Percentiles rank a stretch among this genome's conserved stretches.
Evolutionary conservation across 2,113 vertebrate species (phyloP).

Genomic region (Leucosticte australis): DNA sequence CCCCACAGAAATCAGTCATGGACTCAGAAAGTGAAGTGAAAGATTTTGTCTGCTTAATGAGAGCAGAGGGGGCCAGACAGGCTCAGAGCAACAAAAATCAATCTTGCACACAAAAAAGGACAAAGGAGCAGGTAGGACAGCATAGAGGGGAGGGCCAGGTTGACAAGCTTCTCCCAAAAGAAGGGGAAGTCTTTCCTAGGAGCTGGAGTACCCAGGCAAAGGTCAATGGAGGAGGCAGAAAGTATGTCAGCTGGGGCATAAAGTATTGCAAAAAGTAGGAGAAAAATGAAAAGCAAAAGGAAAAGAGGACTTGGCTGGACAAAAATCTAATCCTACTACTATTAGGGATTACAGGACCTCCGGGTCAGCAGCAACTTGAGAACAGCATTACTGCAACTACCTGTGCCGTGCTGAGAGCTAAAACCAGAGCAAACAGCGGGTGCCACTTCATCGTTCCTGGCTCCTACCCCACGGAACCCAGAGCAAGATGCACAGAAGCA

Average conservation of each 20-base stretch:
- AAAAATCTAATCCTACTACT: constrained; percentile 47
- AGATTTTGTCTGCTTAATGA: not conserved
- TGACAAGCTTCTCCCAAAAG: not conserved
- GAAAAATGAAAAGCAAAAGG: not conserved
- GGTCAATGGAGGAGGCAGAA: not conserved
- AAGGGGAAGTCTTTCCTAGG: not conserved
- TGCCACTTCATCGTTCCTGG: not conserved
- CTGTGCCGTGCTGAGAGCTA: constrained; percentile 4
- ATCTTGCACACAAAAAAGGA: not conserved
- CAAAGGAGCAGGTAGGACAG: not conserved
- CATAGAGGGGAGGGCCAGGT: not conserved
- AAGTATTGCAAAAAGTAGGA: not conserved
- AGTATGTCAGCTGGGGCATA: not conserved
- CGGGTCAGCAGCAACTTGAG: constrained; percentile 33
- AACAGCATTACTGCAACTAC: not conserved
- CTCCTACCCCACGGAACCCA: not conserved
- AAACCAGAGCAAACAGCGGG: constrained; percentile 33
- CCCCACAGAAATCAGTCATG: not conserved
- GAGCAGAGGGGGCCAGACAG: not conserved
- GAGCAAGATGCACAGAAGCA: not conserved
- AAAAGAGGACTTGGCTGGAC: not conserved
- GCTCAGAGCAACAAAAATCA: not conserved
- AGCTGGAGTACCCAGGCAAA: not conserved
- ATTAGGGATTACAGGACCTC: constrained; percentile 48
- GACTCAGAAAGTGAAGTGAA: not conserved